A percentile compares a stretch with the other conserved stretches of the same genome.
Evolutionary conservation across 2,888 invertebrate genomes (phyloP).

Genomic region (Amiota minor): DNA sequence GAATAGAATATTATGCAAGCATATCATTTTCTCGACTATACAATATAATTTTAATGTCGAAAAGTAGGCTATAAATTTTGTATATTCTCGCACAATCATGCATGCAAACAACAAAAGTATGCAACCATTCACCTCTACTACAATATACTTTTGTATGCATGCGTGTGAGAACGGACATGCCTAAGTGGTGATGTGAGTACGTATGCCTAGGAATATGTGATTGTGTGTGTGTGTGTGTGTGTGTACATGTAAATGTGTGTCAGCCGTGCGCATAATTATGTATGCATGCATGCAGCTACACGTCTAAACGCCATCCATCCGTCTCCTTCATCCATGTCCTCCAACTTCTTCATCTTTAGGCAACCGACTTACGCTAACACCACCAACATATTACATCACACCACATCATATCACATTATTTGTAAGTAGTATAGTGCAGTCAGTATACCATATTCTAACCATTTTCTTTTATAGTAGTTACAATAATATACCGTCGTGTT

Average conservation of each 20-base stretch:
- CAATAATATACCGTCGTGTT: no score
- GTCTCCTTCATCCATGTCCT: no score
- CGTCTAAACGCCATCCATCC: slow-evolving; percentile 29
- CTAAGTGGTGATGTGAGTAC: no score
- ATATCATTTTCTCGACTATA: slow-evolving; percentile 19
- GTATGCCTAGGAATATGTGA: no score
- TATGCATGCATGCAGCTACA: slow-evolving; percentile 56
- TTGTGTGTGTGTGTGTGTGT: slow-evolving; percentile 45
- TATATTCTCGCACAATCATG: slow-evolving; percentile 30
- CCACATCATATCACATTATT: no score
- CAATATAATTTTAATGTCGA: slow-evolving; percentile 40
- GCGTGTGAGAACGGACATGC: not conserved
- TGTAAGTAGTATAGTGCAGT: no score
- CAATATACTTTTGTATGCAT: slow-evolving; percentile 18
- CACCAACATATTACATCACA: no score
- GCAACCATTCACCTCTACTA: slow-evolving; percentile 20
- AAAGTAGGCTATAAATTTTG: slow-evolving; percentile 61
- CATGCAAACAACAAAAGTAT: not conserved
- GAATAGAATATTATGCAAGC: no score
- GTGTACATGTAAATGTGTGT: slow-evolving; percentile 47
- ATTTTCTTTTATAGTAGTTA: no score
- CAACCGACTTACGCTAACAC: no score
- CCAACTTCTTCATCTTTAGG: no score
- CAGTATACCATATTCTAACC: no score
- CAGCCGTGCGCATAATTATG: slow-evolving; percentile 63